Evolutionary conservation across 2,113 vertebrate genomes (phyloP).

Genomic region (Bujurquina vittata): DNA sequence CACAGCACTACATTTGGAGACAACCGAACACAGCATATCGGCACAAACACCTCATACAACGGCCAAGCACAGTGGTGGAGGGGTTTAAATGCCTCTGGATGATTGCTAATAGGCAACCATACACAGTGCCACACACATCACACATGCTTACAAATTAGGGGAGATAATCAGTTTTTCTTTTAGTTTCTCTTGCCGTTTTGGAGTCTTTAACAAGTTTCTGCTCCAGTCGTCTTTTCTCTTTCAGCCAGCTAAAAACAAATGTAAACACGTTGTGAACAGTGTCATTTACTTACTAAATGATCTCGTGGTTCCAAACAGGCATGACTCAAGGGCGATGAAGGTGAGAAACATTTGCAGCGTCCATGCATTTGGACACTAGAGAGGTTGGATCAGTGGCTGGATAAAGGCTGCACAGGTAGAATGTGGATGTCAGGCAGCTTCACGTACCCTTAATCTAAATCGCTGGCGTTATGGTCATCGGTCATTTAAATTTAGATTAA

Average conservation of each 20-base stretch:
- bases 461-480: background rate
- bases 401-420: background rate
- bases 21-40: background rate
- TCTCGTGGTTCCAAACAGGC: background rate
- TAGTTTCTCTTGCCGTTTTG: background rate
- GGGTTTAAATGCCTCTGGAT: background rate
- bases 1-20: too few species aligned
- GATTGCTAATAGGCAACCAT: slow-evolving; percentile 38
- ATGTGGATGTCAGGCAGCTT: background rate
- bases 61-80: background rate
- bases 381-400: background rate
- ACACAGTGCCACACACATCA: background rate
- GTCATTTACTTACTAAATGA: background rate
- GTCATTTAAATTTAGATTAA: background rate
- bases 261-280: background rate
- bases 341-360: background rate
- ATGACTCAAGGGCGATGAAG: background rate
- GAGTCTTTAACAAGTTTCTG: background rate
- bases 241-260: background rate
- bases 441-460: background rate
- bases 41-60: rapidly evolving
- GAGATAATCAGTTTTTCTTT: slow-evolving; percentile 7
- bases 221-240: background rate
- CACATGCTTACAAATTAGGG: slow-evolving; percentile 25
- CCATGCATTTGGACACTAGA: background rate